A percentile compares a stretch with the other conserved stretches of the same genome.
Conservation (phyloP, 2,797 vertebrate genomes). For the Hephaestus fuliginosus region DNA sequence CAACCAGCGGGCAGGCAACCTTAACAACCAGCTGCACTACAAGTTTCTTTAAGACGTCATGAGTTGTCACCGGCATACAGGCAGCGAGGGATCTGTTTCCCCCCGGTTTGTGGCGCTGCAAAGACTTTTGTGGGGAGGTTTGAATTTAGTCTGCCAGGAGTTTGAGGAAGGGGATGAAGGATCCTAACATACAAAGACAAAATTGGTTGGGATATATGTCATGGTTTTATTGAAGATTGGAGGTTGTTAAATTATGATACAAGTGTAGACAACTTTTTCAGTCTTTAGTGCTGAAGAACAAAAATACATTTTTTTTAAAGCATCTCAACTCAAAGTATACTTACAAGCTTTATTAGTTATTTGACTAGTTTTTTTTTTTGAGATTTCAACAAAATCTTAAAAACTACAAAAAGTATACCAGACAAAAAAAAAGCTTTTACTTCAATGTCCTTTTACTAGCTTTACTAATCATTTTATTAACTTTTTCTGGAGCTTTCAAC, state of each 20-base stretch:
- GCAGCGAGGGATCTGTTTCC: conserved; percentile 69
- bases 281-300: neutral
- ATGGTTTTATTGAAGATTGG: conserved; percentile 21
- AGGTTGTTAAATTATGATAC: conserved; percentile 44
- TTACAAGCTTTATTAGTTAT: neutral
- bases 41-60: conserved; percentile 69
- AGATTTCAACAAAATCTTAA: neutral
- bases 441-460: neutral
- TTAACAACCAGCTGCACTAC: conserved; percentile 70
- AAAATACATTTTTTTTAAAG: neutral
- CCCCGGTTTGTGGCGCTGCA: conserved; percentile 68
- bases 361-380: neutral
- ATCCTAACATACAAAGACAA: conserved; percentile 54
- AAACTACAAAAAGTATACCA: neutral
- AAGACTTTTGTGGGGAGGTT: conserved; percentile 70
- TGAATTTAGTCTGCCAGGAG: conserved; percentile 68
- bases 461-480: neutral
- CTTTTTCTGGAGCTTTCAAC: neutral
- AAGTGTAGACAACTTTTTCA: neutral
- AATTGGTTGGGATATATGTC: conserved; percentile 42
- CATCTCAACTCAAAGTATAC: neutral
- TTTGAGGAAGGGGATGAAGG: conserved; percentile 50
- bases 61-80: conserved; percentile 70
- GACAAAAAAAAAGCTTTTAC: neutral
- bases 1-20: conserved; percentile 68